Base-by-base conservation (phyloP, 2,797 vertebrate species). In the Enteromius viviparus region DNA sequence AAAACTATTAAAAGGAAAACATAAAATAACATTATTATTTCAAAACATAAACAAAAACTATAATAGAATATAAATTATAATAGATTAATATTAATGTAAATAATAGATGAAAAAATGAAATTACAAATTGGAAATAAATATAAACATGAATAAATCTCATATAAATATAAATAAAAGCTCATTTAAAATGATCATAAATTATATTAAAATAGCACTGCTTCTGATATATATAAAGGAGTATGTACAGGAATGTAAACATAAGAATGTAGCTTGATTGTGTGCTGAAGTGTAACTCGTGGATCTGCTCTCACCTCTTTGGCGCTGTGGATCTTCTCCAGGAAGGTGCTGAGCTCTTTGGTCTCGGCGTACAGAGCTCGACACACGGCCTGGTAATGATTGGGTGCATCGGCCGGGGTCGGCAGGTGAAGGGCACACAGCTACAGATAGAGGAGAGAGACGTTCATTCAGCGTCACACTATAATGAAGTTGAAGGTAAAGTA, bases 371-470 rank as follows among this genome's bases (percentile, higher is more conserved):
- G 94, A 45, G 98, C 98, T 21, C 98, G 96, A 55, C 98, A 99
- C 85, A 99, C 98, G 1, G 98, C 98, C 93, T 97, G 98, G 89
- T 99, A 99, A 92, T 99, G 98, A 90, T 92, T 96, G 0, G 95
- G 91, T 0, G 97, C 97, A 29, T 99, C 97, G 0, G 95, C 95
- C 12, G 92, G 93, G 1, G 94, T 93, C 66, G 97, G 95, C 19
- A 99, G 96, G 90, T 98, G 98, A 87, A 94, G 93, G 40, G 94
- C 95, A 88, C 98, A 99, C 79, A 98, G 86, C 98, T 99, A 77
- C 74, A 89, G 55, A 76, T 32, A 87, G 82, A 4, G 49, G 32
- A 64, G 49, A 64, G 10, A 45, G 11, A 23, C 77, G 17, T 26
- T 32, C 7, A 58, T 7, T 40, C 29, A 75, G 19, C 2, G 26